Percentiles rank a stretch among this genome's conserved stretches.
phyloP scores from a whole-genome alignment of 2,113 vertebrate species.

The Morone saxatilis region DNA sequence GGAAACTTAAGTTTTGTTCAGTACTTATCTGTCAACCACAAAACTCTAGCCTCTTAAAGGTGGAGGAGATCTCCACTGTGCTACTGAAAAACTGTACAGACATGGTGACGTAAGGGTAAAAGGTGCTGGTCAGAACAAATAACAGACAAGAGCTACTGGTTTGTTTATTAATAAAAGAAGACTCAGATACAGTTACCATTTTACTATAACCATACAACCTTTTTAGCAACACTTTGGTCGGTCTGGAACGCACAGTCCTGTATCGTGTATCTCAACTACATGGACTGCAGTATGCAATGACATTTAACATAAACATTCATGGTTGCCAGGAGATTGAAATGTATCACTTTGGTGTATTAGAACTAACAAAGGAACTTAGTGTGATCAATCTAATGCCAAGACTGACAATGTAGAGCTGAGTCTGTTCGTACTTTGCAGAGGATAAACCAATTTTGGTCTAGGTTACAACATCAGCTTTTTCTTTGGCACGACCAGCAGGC shows the following conservation, averaged over 20 bases:
- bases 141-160: background rate
- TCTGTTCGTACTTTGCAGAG: background rate
- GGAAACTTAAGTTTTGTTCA: background rate
- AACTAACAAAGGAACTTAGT: too few relatives aligned
- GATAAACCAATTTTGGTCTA: background rate
- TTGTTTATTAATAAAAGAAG: background rate
- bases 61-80: background rate
- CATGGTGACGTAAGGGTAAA: background rate
- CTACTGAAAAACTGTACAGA: constrained; percentile 6
- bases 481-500: too few relatives aligned
- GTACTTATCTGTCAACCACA: background rate
- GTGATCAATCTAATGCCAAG: too few relatives aligned
- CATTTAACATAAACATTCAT: background rate
- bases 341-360: background rate
- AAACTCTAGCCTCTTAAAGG: background rate
- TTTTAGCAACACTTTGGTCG: too few relatives aligned
- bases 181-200: background rate
- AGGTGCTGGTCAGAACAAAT: background rate
- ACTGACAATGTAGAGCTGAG: too few relatives aligned
- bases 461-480: background rate
- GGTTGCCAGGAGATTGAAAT: background rate
- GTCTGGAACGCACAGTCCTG: too few relatives aligned
- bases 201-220: background rate
- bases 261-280: too few relatives aligned
- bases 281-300: too few relatives aligned